phyloP scores from a whole-genome alignment of 2,888 invertebrate species.

The Syrphus vitripennis region DNA sequence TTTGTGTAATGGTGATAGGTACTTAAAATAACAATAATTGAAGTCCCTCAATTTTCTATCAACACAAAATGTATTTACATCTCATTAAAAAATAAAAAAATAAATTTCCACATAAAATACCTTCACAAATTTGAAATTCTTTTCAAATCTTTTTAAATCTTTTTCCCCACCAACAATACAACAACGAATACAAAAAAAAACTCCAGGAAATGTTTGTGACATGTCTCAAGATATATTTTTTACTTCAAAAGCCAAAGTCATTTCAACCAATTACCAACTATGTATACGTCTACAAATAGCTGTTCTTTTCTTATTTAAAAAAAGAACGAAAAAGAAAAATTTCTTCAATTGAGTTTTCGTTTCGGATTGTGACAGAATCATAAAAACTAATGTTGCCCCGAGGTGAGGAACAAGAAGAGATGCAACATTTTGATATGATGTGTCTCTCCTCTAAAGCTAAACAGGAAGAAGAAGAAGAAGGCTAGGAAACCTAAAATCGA shows the following conservation, averaged over 20 bases:
- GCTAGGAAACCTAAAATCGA: slow-evolving; percentile 16
- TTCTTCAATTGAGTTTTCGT: slow-evolving; percentile 24
- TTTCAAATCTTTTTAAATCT: not conserved
- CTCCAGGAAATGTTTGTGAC: not conserved
- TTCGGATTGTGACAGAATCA: slow-evolving; percentile 7
- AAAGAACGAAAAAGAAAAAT: not conserved
- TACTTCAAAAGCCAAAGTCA: not conserved
- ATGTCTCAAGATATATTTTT: slow-evolving; percentile 12
- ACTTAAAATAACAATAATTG: not conserved
- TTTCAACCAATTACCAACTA: slow-evolving; percentile 17
- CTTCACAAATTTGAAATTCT: slow-evolving; percentile 5
- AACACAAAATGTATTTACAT: not conserved
- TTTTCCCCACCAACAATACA: not conserved
- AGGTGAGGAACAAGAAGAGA: not conserved
- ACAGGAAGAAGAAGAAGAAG: too few relatives aligned
- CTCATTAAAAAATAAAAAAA: not conserved
- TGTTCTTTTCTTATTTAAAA: not conserved
- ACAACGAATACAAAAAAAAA: not conserved
- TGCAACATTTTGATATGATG: slow-evolving; percentile 9
- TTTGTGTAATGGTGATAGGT: not conserved
- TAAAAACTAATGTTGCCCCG: slow-evolving; percentile 17
- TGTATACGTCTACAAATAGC: slow-evolving; percentile 14
- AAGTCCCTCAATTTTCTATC: not conserved
- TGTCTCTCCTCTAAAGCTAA: too few relatives aligned
- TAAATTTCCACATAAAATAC: not conserved